Base-by-base conservation (phyloP, 2,797 vertebrate genomes). In the Aulostomus chinensis region DNA sequence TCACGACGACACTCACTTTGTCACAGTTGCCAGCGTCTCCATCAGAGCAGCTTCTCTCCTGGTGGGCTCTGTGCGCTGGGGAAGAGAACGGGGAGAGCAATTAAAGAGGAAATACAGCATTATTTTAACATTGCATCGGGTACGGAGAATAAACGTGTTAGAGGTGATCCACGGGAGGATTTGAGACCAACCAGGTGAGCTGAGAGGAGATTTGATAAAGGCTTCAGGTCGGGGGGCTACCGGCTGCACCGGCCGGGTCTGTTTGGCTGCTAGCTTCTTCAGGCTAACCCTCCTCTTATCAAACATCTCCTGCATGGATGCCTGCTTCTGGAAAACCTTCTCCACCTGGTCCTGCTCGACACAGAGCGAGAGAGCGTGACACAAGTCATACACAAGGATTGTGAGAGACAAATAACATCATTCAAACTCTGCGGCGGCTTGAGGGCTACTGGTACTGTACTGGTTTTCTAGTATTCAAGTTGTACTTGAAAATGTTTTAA, bases 241-340 rank as follows among this genome's bases (percentile, higher is more conserved):
- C 0, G 96, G 95, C 80, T 99, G 97, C 61, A 99, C 95, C 0
- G 97, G 97, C 43, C 97, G 90, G 0, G 90, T 96, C 82, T 98
- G 97, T 86, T 96, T 99, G 75, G 96, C 94, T 4, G 97, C 97
- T 13, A 99, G 86, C 81, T 99, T 99, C 88, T 94, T 96, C 57
- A 99, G 92, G 80, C 97, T 98, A 45, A 94, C 74, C 78, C 91
- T 92, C 41, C 97, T 88, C 82, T 96, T 97, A 57, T 96, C 94
- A 76, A 99, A 98, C 95, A 99, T 98, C 80, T 97, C 95, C 81
- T 96, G 92, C 91, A 94, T 95, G 22, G 93, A 95, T 32, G 80
- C 74, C 64, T 98, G 96, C 85, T 99, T 99, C 87, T 94, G 95
- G 76, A 94, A 94, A 77, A 95, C 92, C 55, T 92, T 94, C 67